A percentile compares a stretch with the other conserved stretches of the same genome.
phyloP scores from a whole-genome alignment of 2,797 vertebrate species.

The Vespertilio murinus region DNA sequence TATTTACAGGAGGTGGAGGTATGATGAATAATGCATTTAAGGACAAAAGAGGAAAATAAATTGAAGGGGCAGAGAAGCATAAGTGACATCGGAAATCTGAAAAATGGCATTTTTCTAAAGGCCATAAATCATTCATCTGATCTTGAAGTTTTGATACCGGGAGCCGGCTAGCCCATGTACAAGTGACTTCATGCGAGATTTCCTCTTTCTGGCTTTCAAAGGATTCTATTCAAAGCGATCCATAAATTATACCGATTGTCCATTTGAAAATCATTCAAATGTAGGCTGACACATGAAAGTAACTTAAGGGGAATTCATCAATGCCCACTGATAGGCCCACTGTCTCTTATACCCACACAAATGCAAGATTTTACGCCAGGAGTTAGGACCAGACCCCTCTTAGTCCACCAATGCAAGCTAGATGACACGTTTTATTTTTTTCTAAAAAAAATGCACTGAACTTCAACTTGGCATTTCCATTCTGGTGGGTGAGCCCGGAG shows the following conservation, averaged over 20 bases:
- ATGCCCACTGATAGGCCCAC: background rate
- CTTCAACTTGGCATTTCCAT: background rate
- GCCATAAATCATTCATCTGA: slow-evolving; percentile 41
- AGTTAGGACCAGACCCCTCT: background rate
- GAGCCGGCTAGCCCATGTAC: background rate
- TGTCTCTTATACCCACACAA: background rate
- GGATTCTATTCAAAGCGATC: background rate
- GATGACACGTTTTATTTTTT: background rate
- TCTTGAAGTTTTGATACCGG: slow-evolving; percentile 43
- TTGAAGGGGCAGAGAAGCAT: slow-evolving; percentile 21
- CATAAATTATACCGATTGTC: background rate
- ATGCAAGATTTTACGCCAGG: background rate
- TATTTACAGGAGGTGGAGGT: background rate
- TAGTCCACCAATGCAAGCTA: background rate
- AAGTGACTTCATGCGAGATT: background rate
- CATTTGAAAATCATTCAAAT: background rate
- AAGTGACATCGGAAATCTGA: slow-evolving; percentile 2
- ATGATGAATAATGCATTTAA: slow-evolving; percentile 2
- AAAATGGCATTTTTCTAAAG: slow-evolving; percentile 10
- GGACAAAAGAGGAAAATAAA: slow-evolving; percentile 4
- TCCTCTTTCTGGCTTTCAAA: slow-evolving; percentile 15
- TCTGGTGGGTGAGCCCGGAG: background rate
- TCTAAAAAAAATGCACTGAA: background rate
- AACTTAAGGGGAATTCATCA: background rate
- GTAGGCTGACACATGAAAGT: background rate